phyloP scores from a whole-genome alignment of 2,113 vertebrate genomes.

The Pipa parva region DNA sequence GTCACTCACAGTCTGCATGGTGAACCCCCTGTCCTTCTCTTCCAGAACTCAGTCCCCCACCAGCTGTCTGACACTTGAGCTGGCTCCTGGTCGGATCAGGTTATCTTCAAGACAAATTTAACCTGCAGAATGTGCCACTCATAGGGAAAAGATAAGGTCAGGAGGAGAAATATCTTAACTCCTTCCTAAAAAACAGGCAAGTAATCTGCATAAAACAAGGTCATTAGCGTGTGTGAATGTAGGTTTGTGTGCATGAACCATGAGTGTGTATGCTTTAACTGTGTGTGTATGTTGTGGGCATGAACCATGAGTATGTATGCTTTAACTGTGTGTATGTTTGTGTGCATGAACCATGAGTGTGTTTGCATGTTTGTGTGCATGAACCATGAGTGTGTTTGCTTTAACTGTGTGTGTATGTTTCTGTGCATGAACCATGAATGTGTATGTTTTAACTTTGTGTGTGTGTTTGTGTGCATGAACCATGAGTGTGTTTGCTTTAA shows the following conservation, averaged over 20 bases:
- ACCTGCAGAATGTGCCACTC: constrained; percentile 39
- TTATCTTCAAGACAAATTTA: constrained; percentile 44
- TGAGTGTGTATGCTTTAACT: neutral
- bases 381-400: neutral
- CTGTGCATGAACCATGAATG: neutral
- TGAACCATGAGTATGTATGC: neutral
- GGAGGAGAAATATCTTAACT: constrained; percentile 27
- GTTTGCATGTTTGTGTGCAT: neutral
- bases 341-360: neutral
- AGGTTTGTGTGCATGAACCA: neutral
- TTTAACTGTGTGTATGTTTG: neutral
- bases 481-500: neutral
- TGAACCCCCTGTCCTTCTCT: constrained; percentile 13
- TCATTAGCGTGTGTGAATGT: neutral
- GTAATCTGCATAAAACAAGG: too few species aligned
- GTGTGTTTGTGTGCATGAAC: neutral
- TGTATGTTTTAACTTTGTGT: neutral
- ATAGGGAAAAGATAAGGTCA: constrained; percentile 39
- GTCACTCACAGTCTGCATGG: constrained; percentile 18
- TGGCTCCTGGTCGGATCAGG: constrained; percentile 26
- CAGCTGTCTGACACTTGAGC: constrained; percentile 36
- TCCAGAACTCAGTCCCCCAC: neutral
- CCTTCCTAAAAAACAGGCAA: neutral
- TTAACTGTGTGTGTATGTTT: neutral
- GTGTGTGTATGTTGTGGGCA: neutral